phyloP scores from a whole-genome alignment of 2,113 vertebrate genomes.

The Columba janthina region DNA sequence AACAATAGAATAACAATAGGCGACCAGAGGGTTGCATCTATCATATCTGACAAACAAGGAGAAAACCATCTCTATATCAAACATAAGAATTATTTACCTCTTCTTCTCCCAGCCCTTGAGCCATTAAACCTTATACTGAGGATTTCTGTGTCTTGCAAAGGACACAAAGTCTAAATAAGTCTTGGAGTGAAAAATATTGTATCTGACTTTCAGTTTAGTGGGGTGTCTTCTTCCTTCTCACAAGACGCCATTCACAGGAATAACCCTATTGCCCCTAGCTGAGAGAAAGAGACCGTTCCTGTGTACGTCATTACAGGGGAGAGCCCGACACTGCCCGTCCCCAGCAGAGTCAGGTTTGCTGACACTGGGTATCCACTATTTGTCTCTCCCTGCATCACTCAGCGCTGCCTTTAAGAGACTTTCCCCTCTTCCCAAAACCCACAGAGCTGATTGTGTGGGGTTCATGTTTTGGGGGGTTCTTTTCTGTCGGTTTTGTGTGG shows the following conservation, averaged over 20 bases:
- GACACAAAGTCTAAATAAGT: slow-evolving; percentile 58
- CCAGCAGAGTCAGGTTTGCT: background rate
- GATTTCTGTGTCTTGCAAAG: slow-evolving; percentile 15
- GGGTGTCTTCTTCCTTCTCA: background rate
- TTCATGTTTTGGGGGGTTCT: background rate
- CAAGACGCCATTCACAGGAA: background rate
- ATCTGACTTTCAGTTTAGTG: background rate
- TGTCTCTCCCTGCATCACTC: background rate
- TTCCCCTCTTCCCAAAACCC: background rate
- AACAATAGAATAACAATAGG: slow-evolving; percentile 62
- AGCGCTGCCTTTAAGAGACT: background rate
- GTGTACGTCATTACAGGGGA: background rate
- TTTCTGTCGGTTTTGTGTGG: background rate
- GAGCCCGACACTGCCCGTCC: background rate
- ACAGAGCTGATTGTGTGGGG: background rate
- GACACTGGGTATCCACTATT: rapidly evolving
- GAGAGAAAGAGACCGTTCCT: background rate
- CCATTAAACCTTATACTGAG: slow-evolving; percentile 33
- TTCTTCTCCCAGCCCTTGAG: slow-evolving; percentile 19
- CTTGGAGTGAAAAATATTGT: slow-evolving; percentile 6
- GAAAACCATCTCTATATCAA: slow-evolving; percentile 41
- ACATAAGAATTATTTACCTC: slow-evolving; percentile 53
- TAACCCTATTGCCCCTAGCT: background rate
- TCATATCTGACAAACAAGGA: slow-evolving; percentile 68
- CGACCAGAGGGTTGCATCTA: slow-evolving; percentile 58